These are phyloP conservation scores for Salticus scenicus DNA, from an alignment of 2,888 invertebrate species.

Conservation along the genomic window DNA sequence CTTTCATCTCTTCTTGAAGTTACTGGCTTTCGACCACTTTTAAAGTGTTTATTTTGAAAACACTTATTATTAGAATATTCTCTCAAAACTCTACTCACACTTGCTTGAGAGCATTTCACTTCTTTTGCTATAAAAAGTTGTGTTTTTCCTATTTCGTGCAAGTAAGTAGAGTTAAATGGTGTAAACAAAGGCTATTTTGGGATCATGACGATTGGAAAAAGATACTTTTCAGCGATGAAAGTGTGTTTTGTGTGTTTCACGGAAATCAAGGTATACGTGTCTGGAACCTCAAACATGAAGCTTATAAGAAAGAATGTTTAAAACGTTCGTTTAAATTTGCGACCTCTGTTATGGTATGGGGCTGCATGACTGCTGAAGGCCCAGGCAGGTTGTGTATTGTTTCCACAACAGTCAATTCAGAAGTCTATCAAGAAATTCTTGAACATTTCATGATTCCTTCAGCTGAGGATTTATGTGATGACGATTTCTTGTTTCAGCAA, in stretches of 20 bases:
- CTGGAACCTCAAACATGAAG: neutral
- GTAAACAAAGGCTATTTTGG: neutral
- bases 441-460: neutral
- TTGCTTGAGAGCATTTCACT: no score
- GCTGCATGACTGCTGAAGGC: neutral
- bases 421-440: neutral
- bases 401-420: neutral
- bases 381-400: neutral
- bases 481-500: neutral
- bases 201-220: neutral
- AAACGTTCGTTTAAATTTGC: neutral
- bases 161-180: neutral
- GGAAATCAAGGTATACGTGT: constrained; percentile 10
- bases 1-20: no score
- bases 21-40: no score
- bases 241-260: neutral
- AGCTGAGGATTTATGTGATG: neutral
- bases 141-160: no score
- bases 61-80: no score
- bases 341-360: constrained; percentile 11
- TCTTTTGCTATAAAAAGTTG: no score
- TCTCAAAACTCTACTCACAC: no score
- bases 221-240: constrained; percentile 1
- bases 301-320: neutral
- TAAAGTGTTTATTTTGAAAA: no score